These are phyloP conservation scores for Smutsia gigantea DNA, from an alignment of 2,797 vertebrate genomes.

Conservation along the genomic window DNA sequence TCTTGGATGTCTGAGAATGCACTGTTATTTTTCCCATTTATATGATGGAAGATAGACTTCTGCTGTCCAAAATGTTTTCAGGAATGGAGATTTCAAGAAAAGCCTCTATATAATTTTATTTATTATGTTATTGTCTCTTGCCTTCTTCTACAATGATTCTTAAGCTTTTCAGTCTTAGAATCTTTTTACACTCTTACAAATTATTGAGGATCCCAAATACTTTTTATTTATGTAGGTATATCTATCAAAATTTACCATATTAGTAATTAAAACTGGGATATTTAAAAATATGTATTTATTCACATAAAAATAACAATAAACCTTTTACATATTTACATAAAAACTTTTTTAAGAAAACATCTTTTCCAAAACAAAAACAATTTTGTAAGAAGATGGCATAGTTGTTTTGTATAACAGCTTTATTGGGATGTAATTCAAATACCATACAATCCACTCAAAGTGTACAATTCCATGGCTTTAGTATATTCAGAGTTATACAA, in stretches of 20 bases:
- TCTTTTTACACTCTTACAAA: constrained; percentile 11
- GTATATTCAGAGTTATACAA: background rate
- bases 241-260: background rate
- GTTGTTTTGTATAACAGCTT: background rate
- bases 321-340: background rate
- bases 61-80: background rate
- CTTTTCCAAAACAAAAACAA: background rate
- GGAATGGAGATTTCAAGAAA: background rate
- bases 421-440: background rate
- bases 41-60: background rate
- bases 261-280: constrained; percentile 8
- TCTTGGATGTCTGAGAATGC: background rate
- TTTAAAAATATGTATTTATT: background rate
- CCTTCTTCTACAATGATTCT: background rate
- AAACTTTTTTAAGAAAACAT: background rate
- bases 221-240: background rate
- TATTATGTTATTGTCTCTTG: background rate
- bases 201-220: background rate
- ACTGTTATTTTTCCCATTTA: background rate
- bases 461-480: background rate
- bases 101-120: background rate
- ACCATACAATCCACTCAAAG: background rate
- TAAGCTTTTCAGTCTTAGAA: background rate
- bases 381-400: background rate
- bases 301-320: constrained; percentile 8